These are phyloP conservation scores for Lichenostomus cassidix DNA, from an alignment of 2,113 vertebrate species.

Conservation along the genomic window DNA sequence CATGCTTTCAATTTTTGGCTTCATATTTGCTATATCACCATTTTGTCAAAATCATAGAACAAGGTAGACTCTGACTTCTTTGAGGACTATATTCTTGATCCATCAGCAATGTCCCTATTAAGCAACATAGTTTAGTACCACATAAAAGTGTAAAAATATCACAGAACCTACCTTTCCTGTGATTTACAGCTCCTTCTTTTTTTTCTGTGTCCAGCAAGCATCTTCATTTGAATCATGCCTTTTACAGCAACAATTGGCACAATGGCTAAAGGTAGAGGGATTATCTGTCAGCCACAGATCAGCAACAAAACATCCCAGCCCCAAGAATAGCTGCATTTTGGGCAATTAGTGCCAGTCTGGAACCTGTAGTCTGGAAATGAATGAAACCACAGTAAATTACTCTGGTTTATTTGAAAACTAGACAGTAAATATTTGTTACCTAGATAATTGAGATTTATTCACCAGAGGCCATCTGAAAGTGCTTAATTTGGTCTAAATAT, in stretches of 20 bases:
- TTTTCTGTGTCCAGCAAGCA: slow-evolving; percentile 81
- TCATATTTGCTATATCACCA: not conserved
- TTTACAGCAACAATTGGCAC: slow-evolving; percentile 81
- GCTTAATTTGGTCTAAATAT: not conserved
- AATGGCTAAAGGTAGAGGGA: slow-evolving; percentile 80
- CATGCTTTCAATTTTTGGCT: not conserved
- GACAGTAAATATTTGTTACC: not conserved
- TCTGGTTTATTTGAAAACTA: not conserved
- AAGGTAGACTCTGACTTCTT: not conserved
- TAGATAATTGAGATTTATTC: not conserved
- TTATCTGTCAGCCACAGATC: slow-evolving; percentile 85
- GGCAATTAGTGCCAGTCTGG: slow-evolving; percentile 79
- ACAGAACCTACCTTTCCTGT: slow-evolving; percentile 78
- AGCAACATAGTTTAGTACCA: not conserved
- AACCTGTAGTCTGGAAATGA: slow-evolving; percentile 75
- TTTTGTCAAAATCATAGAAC: not conserved
- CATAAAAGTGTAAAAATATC: not conserved
- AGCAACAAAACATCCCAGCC: slow-evolving; percentile 79
- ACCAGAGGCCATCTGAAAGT: not conserved
- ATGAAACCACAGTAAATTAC: not conserved
- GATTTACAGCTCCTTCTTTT: slow-evolving; percentile 84
- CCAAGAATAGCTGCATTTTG: slow-evolving; percentile 86
- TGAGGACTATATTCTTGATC: not conserved
- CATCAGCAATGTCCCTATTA: not conserved
- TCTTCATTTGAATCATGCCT: slow-evolving; percentile 80